phyloP scores from a whole-genome alignment of 2,113 vertebrate genomes.

The Microcebus murinus region DNA sequence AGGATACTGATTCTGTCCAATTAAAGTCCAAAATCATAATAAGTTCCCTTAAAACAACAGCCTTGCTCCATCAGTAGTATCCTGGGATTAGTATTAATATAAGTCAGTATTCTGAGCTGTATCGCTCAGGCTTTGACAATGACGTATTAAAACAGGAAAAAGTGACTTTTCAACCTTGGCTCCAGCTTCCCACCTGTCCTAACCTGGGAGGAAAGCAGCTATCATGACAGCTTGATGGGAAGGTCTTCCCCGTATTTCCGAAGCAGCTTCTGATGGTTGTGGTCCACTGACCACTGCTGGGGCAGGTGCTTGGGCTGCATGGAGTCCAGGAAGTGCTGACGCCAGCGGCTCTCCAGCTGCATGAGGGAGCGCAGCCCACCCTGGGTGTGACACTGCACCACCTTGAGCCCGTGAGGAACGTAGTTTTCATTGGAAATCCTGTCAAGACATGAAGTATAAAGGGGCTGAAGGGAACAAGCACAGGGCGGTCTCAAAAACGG shows the following conservation, averaged over 20 bases:
- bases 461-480: not conserved
- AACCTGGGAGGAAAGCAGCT: not conserved
- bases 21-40: constrained; percentile 22
- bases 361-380: constrained; percentile 93
- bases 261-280: constrained; percentile 96
- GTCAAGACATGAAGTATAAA: constrained; percentile 73
- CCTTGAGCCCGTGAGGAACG: constrained; percentile 95
- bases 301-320: constrained; percentile 95
- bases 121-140: not conserved
- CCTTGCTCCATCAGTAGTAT: not conserved
- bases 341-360: constrained; percentile 95
- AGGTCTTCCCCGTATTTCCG: constrained; percentile 93
- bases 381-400: constrained; percentile 89
- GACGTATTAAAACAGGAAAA: constrained; percentile 33
- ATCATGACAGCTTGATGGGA: constrained; percentile 86
- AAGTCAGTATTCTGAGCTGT: not conserved
- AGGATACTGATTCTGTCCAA: not conserved
- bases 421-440: constrained; percentile 96
- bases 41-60: not conserved
- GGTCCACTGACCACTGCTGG: constrained; percentile 94
- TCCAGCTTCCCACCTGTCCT: constrained; percentile 33
- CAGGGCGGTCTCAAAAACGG: not conserved
- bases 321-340: constrained; percentile 95
- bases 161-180: not conserved
- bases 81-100: not conserved